Evolutionary conservation across 2,113 vertebrate species (phyloP).

Genomic region (Microtus oregoni): DNA sequence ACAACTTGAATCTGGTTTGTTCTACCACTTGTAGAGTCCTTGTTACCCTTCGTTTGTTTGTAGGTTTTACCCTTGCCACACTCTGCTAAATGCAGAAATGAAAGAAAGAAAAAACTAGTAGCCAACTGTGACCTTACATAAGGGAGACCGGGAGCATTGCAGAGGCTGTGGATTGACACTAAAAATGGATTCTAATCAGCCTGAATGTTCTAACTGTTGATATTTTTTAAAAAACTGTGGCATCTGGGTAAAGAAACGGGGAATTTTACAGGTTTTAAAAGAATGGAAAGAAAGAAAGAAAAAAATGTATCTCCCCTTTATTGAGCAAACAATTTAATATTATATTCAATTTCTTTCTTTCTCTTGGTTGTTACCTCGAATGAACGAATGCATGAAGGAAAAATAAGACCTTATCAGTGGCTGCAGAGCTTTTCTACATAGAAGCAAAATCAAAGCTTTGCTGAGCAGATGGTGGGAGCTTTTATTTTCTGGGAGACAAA

Average conservation of each 20-base stretch:
- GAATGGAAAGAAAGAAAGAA: background rate
- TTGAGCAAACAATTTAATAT: background rate
- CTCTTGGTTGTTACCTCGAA: background rate
- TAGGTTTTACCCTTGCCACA: background rate
- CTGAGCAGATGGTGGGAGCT: constrained; percentile 58
- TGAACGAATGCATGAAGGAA: background rate
- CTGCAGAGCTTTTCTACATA: constrained; percentile 9
- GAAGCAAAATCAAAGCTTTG: constrained; percentile 49
- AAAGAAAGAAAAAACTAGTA: background rate
- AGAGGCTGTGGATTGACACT: background rate
- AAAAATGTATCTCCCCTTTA: background rate
- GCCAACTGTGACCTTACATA: background rate
- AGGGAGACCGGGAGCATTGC: background rate
- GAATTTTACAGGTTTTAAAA: constrained; percentile 15
- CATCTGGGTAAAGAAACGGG: background rate
- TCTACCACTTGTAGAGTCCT: background rate
- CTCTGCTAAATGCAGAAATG: background rate
- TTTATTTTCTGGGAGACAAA: constrained; percentile 65
- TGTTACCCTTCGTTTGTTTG: background rate
- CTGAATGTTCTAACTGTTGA: background rate
- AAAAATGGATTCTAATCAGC: background rate
- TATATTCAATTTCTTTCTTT: background rate
- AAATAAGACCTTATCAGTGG: constrained; percentile 28
- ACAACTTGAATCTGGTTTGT: background rate
- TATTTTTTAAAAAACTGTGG: background rate